Base-by-base conservation (phyloP, 2,888 invertebrate species). In the Ceraclea dissimilis region DNA sequence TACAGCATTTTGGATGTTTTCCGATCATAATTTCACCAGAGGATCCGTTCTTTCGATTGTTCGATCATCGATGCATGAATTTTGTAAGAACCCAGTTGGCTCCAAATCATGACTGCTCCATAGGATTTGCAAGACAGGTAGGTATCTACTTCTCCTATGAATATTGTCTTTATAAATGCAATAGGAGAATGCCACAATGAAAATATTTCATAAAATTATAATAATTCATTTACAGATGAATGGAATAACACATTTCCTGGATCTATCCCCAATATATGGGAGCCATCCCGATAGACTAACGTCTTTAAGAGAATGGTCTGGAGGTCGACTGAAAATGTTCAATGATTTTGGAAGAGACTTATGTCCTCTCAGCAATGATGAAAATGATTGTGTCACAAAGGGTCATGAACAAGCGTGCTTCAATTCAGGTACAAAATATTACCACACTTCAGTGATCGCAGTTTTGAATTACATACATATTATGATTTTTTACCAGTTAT, bases 211-310 rank as follows among this genome's bases (percentile, higher is more conserved):
- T n/a, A n/a, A n/a, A n/a, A 26, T 26, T 26, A 26, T 26, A 26
- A 4, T 6, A 6, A 6, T 26, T 6, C 10, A 26, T 26, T 64
- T 65, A 26, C 66, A 87, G 83, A 84, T 87, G 84, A 86, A 86
- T 67, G 85, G 88, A 62, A 83, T 86, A 1, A 83, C 88, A 0
- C 88, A 88, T 63, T 87, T 77, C 63, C 67, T 85, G 2, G 91
- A 91, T 66, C 82, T 83, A 0, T 90, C 90, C 0, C 80, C 83
- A 4, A 75, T 90, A 1, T 91, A 90, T 65, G 90, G 90, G 0
- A 86, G 84, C 6, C 80, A 79, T 33, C 66, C 73, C 1, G 78
- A 81, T 51, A 80, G 82, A 55, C 71, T 82, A 2, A 67, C 72
- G 0, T 70, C 78, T 1, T 66, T 90, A 16, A 72, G 88, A 49